phyloP scores from a whole-genome alignment of 1,140 invertebrate genomes.

The Linepithema humile region DNA sequence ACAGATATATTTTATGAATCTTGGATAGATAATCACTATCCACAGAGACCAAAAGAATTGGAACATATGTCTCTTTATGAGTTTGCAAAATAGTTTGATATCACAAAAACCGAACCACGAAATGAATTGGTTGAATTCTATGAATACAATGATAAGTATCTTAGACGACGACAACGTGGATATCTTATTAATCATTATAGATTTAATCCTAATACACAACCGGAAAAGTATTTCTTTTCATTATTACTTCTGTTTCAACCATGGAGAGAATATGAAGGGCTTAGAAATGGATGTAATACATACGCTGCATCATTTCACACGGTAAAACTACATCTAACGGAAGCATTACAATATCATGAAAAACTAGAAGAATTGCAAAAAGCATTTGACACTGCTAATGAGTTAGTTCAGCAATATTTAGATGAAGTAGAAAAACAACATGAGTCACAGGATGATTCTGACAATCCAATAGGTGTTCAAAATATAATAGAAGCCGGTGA shows the following conservation, averaged over 20 bases:
- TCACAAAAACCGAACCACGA: constrained; percentile 40
- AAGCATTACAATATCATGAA: constrained; percentile 70
- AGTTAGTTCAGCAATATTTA: constrained; percentile 58
- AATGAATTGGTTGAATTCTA: background rate
- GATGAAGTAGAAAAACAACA: too few relatives aligned
- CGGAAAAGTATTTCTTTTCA: constrained; percentile 71
- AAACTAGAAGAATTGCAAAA: constrained; percentile 57
- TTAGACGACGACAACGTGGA: constrained; percentile 20
- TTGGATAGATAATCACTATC: constrained; percentile 70
- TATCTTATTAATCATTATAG: constrained; percentile 60
- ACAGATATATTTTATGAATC: constrained; percentile 69
- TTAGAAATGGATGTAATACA: constrained; percentile 54
- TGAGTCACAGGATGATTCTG: too few relatives aligned
- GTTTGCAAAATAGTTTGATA: constrained; percentile 61
- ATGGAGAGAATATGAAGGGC: constrained; percentile 68
- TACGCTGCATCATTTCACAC: constrained; percentile 68
- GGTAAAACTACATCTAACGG: constrained; percentile 33
- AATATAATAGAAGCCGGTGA: too few relatives aligned
- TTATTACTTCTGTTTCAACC: constrained; percentile 72
- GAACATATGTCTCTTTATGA: constrained; percentile 62
- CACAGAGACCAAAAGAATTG: constrained; percentile 63
- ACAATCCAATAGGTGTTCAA: too few relatives aligned
- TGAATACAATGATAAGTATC: background rate
- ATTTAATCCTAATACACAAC: constrained; percentile 63
- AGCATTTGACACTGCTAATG: constrained; percentile 54